Base-by-base conservation (phyloP, 2,797 vertebrate genomes). In the Bradypus variegatus region DNA sequence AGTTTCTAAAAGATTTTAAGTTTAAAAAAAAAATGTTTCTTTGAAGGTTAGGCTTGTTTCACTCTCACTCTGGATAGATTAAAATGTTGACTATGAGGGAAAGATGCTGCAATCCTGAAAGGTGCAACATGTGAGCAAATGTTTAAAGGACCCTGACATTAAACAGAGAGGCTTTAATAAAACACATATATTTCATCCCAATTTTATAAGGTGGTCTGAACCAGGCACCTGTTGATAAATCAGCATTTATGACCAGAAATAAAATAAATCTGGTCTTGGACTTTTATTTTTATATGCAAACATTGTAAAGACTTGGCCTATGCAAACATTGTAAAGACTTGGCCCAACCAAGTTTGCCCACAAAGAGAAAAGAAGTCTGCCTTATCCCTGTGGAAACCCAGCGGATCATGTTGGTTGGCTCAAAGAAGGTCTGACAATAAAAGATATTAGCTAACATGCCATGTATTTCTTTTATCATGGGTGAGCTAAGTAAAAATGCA, bases 231-330 rank as follows among this genome's bases (percentile, higher is more conserved):
- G 96, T 97, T 97, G 95, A 97, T 97, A 97, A 95, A 80, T 95
- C 92, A 85, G 92, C 75, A 83, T 84, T 93, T 93, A 81, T 90
- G 86, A 95, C 96, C 94, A 94, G 92, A 92, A 94, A 50, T 73
- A 91, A 41, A 58, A 93, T 55, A 29, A 58, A 85, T 90, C 95
- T 96, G 96, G 88, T 96, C 94, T 96, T 53, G 92, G 95, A 96
- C 96, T 95, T 97, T 16, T 97, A 97, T 97, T 97, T 97, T 97
- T 98, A 94, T 97, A 98, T 92, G 96, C 94, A 97, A 96, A 97
- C 96, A 88, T 92, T 97, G 94, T 97, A 96, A 97, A 96, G 96
- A 96, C 87, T 95, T 97, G 90, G 82, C 94, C 94, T 97, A 98
- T 92, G 96, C 94, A 97, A 96, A 97, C 96, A 88, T 92, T 97